phyloP scores from a whole-genome alignment of 2,113 vertebrate genomes.

The Sceloporus undulatus region DNA sequence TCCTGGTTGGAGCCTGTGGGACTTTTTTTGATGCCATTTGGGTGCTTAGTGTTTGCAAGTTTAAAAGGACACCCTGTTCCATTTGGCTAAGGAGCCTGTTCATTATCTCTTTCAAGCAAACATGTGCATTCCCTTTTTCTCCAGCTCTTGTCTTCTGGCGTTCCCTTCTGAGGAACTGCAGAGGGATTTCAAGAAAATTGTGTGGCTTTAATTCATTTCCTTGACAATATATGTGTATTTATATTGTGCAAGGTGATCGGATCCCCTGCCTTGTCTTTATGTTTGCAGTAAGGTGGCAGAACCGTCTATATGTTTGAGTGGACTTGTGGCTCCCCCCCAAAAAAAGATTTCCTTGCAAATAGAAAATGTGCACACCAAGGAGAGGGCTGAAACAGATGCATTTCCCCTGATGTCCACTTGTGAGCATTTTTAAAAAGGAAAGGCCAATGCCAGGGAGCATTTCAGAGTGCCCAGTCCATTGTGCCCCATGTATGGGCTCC shows the following conservation, averaged over 20 bases:
- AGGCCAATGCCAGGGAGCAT: neutral
- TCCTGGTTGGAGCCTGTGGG: neutral
- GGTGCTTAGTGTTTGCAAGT: neutral
- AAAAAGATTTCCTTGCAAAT: neutral
- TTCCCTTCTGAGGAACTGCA: neutral
- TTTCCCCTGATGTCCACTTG: neutral
- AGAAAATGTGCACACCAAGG: neutral
- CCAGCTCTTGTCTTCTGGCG: neutral
- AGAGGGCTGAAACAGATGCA: neutral
- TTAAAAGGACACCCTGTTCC: constrained; percentile 2
- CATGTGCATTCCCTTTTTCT: neutral
- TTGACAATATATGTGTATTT: neutral
- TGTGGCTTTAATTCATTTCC: too few relatives aligned
- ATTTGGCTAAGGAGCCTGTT: neutral
- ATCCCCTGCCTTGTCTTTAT: too few relatives aligned
- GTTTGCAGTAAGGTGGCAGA: neutral
- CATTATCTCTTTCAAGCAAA: constrained; percentile 14
- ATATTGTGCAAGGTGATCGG: too few relatives aligned
- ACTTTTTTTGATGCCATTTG: neutral
- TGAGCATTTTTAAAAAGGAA: neutral
- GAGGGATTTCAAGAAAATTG: too few relatives aligned
- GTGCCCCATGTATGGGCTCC: too few relatives aligned
- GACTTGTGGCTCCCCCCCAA: neutral
- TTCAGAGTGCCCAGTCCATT: neutral
- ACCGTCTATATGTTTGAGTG: neutral